A percentile compares a stretch with the other conserved stretches of the same genome.
These are phyloP conservation scores for Meta bourneti DNA, from an alignment of 2,888 invertebrate genomes.

Conservation along the genomic window DNA sequence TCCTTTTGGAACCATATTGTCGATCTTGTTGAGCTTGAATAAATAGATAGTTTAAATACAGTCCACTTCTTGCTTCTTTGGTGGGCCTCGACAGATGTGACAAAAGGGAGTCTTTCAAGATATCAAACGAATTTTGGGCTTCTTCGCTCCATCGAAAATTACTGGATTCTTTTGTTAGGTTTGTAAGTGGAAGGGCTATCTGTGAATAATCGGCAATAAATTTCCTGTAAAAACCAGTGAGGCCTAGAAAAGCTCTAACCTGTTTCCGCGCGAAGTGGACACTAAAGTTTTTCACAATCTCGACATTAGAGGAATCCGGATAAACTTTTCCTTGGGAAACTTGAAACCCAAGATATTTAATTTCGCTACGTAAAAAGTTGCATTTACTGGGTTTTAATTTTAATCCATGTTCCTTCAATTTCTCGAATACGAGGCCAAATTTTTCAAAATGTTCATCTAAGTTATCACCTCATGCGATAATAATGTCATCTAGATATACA, in stretches of 20 bases:
- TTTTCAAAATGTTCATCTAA: conserved; percentile 7
- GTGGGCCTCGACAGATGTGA: conserved; percentile 47
- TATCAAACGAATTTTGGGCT: conserved; percentile 5
- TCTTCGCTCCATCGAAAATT: conserved; percentile 2
- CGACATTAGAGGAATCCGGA: not conserved
- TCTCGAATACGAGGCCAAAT: conserved; percentile 10
- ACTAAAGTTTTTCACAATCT: not conserved
- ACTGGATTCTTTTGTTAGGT: conserved; percentile 16
- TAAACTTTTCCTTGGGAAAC: too few species aligned
- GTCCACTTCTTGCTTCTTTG: too few species aligned
- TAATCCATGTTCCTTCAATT: too few species aligned
- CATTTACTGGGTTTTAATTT: too few species aligned
- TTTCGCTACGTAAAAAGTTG: too few species aligned
- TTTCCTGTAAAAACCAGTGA: conserved; percentile 19
- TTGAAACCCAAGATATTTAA: too few species aligned
- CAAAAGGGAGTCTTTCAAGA: conserved; percentile 37
- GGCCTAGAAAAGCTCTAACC: conserved; percentile 20
- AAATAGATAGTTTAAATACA: too few species aligned
- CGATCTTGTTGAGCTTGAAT: too few species aligned
- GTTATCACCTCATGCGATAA: not conserved
- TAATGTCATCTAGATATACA: conserved; percentile 42
- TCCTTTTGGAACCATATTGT: too few species aligned
- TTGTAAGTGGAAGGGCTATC: not conserved
- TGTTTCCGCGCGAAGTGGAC: not conserved
- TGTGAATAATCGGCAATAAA: conserved; percentile 31